phyloP scores from a whole-genome alignment of 1,140 invertebrate species.

The Drosophila teissieri region DNA sequence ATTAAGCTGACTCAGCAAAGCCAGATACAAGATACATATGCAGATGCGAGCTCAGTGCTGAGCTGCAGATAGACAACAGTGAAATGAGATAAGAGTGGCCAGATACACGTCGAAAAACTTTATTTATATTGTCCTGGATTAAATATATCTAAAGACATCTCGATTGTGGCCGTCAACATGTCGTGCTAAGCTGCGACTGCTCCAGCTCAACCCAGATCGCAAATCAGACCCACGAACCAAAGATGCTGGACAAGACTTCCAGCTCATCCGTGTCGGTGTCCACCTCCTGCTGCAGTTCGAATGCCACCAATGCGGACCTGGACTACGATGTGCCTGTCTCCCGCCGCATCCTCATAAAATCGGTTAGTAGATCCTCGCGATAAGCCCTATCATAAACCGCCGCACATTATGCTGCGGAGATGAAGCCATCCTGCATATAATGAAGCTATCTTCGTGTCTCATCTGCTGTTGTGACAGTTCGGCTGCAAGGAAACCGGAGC shows the following conservation, averaged over 20 bases:
- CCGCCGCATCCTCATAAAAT: constrained; percentile 74
- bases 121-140: constrained; percentile 84
- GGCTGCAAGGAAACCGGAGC: constrained; percentile 52
- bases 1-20: constrained; percentile 80
- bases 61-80: constrained; percentile 49
- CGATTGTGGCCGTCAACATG: constrained; percentile 32
- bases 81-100: constrained; percentile 37
- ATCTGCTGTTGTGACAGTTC: constrained; percentile 12
- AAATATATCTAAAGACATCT: constrained; percentile 80
- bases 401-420: constrained; percentile 50
- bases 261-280: constrained; percentile 56
- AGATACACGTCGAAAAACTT: constrained; percentile 67
- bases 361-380: constrained; percentile 66
- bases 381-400: constrained; percentile 47
- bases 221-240: constrained; percentile 9
- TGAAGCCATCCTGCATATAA: constrained; percentile 48
- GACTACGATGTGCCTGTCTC: constrained; percentile 80
- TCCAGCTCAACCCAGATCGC: constrained; percentile 2
- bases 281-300: constrained; percentile 72
- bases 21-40: constrained; percentile 51
- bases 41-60: constrained; percentile 47
- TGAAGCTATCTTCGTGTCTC: constrained; percentile 21
- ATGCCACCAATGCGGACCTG: constrained; percentile 66
- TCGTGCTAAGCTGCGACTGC: constrained; percentile 34
- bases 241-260: constrained; percentile 73